Conservation (phyloP, 2,888 invertebrate species). For the Napeogenes inachia region DNA sequence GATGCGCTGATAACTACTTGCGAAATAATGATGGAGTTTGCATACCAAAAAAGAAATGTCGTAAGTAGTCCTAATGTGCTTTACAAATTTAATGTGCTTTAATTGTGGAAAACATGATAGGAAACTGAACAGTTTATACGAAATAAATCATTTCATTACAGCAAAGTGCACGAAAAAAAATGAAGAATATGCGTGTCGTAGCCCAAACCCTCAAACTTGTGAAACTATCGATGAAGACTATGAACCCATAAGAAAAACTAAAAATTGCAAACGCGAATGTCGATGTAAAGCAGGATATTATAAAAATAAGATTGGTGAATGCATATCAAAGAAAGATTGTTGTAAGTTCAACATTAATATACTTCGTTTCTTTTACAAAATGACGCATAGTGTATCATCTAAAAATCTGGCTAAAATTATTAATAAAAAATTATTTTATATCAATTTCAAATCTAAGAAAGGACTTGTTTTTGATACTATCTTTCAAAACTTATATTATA, state of each 20-base stretch:
- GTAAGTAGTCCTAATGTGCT: constrained; percentile 9
- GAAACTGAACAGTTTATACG: constrained; percentile 32
- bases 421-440: too few species aligned
- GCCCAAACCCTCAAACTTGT: constrained; percentile 15
- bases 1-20: constrained; percentile 11
- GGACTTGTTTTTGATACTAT: too few species aligned
- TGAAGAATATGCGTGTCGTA: constrained; percentile 16
- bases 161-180: constrained; percentile 12
- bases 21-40: constrained; percentile 12
- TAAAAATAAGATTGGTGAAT: constrained; percentile 17
- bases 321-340: constrained; percentile 18
- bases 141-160: constrained; percentile 15
- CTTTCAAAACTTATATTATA: too few species aligned
- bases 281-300: constrained; percentile 16
- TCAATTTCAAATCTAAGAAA: too few species aligned
- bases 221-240: constrained; percentile 12
- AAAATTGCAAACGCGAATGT: constrained; percentile 14
- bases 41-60: constrained; percentile 14
- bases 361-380: too few species aligned
- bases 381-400: too few species aligned
- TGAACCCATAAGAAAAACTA: constrained; percentile 6
- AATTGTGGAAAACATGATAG: neutral
- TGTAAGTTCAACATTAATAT: constrained; percentile 7
- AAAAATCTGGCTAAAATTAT: too few species aligned
- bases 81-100: neutral